Percentiles rank a stretch among this genome's conserved stretches.
Conservation (phyloP, 2,888 invertebrate genomes). For the Amphiduros pacificus region DNA sequence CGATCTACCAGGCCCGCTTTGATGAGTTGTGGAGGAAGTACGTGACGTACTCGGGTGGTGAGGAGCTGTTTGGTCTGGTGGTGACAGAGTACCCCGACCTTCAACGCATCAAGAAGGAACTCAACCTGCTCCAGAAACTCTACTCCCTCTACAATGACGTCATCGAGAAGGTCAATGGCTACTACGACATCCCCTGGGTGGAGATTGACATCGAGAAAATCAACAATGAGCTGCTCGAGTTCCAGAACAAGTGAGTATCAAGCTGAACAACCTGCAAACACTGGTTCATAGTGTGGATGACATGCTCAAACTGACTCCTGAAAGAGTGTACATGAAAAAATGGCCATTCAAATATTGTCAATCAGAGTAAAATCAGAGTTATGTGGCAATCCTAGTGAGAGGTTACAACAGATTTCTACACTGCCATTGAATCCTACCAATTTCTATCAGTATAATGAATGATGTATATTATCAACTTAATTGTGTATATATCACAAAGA, state of each 20-base stretch:
- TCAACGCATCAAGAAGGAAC: slow-evolving; percentile 87
- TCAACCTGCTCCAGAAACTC: slow-evolving; percentile 92
- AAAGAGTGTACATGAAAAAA: not conserved
- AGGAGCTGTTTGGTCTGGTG: slow-evolving; percentile 89
- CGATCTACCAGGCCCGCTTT: slow-evolving; percentile 76
- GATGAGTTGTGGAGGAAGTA: slow-evolving; percentile 95
- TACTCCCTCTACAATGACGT: slow-evolving; percentile 96
- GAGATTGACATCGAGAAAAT: slow-evolving; percentile 96
- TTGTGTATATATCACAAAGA: too few relatives aligned
- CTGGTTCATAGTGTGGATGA: not conserved
- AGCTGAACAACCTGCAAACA: not conserved
- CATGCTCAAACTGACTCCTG: too few relatives aligned
- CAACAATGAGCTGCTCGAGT: slow-evolving; percentile 94
- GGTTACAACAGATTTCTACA: too few relatives aligned
- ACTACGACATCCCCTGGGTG: slow-evolving; percentile 95
- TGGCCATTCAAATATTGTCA: not conserved
- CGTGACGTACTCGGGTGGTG: slow-evolving; percentile 91
- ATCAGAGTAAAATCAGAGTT: too few relatives aligned
- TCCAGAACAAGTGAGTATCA: slow-evolving; percentile 78
- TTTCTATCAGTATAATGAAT: too few relatives aligned
- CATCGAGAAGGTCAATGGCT: slow-evolving; percentile 91
- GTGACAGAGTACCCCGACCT: slow-evolving; percentile 92
- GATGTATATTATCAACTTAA: not conserved
- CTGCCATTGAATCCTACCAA: too few relatives aligned
- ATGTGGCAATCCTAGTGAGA: too few relatives aligned